These are phyloP conservation scores for Pseudomyrmex concolor DNA, from an alignment of 1,140 invertebrate genomes.

Conservation along the genomic window DNA sequence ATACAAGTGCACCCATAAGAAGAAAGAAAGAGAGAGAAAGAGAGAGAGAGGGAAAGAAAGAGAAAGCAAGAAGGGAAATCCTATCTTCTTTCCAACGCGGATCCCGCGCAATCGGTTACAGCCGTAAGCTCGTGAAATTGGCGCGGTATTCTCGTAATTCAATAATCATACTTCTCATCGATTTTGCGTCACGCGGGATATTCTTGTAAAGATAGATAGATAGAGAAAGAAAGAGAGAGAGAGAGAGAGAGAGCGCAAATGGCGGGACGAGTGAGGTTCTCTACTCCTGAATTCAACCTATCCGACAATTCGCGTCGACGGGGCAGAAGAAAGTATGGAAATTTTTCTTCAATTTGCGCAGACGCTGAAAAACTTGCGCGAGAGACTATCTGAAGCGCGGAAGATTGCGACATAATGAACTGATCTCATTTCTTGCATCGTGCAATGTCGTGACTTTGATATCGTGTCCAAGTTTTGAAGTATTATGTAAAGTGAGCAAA, in stretches of 20 bases:
- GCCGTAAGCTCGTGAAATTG: conserved; percentile 57
- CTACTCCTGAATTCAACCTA: conserved; percentile 12
- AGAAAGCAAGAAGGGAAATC: conserved; percentile 26
- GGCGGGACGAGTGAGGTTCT: conserved; percentile 28
- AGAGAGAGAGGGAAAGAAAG: not conserved
- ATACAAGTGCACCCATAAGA: conserved; percentile 13
- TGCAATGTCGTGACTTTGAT: not conserved
- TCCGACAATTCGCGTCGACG: conserved; percentile 2
- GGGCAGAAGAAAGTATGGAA: conserved; percentile 18
- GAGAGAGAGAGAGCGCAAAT: not conserved
- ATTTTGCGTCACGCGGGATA: conserved; percentile 49
- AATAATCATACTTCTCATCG: conserved; percentile 59
- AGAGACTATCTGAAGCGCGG: not conserved
- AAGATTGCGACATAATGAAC: conserved; percentile 9
- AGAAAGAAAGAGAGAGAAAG: not conserved
- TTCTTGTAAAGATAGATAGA: conserved; percentile 1
- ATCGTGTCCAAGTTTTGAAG: conserved; percentile 5
- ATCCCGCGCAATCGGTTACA: conserved; percentile 46
- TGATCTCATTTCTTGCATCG: conserved; percentile 24
- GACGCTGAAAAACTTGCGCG: not conserved
- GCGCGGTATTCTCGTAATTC: conserved; percentile 44
- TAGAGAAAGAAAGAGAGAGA: no score
- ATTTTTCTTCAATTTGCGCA: conserved; percentile 27
- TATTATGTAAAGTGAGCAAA: not conserved
- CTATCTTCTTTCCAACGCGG: conserved; percentile 23